Base-by-base conservation (phyloP, 37 sponge, comb jelly and placozoan genomes). In the Dysidea cf. avara region DNA sequence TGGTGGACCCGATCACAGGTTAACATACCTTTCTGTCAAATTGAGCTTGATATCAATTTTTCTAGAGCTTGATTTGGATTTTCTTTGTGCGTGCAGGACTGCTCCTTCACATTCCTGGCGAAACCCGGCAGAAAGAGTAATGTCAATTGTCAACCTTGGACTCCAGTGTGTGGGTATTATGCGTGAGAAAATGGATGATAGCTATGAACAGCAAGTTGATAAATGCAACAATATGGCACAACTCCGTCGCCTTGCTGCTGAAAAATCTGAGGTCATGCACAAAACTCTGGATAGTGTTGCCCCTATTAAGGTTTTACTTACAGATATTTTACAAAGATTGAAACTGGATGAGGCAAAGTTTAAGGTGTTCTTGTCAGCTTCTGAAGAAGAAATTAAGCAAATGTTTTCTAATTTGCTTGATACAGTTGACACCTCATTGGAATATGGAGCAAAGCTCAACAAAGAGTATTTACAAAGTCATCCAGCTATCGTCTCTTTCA, bases 131-230 rank as follows among this genome's bases (percentile, higher is more conserved):
- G 66, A 64, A 35, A 30, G 66, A 18, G 66, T 64, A 37, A 64
- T 64, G 66, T 64, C 66, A 21, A 34, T 86, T 1, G 20, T 83
- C 55, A 83, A 83, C 20, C 55, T 83, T 34, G 84, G 77, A 1
- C 35, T 83, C 0, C 84, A 83, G 33, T 83, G 65, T 68, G 77
- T 84, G 35, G 71, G 77, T 9, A 32, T 83, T 24, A 58, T 62
- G 51, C 51, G 76, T 32, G 22, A 30, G 3, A 28, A 76, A 46
- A 79, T 76, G 71, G 34, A 31, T 22, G 53, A 64, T 48, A 76
- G 79, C 66, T 9, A 62, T 67, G 72, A 85, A 37, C 60, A 56
- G 24, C 32, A 24, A 28, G 25, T 85, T 48, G 11, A 63, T 48
- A 65, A 36, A 13, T 74, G 81, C 58, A 71, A 46, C 59, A 85